phyloP scores from a whole-genome alignment of 92 coral and sea anemone species.

The Pocillopora meandrina region DNA sequence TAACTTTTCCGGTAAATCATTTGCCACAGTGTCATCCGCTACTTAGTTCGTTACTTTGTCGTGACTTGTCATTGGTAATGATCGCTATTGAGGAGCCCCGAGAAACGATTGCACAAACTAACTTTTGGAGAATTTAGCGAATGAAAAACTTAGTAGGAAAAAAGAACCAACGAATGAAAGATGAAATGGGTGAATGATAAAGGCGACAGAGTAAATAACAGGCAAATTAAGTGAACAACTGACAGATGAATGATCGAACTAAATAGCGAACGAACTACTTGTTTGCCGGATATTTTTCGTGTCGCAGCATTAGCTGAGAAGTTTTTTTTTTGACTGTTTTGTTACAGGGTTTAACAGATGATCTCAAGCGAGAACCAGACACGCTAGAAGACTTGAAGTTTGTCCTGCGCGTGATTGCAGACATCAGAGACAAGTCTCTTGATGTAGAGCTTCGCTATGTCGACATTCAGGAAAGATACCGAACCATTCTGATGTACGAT shows the following conservation, averaged over 20 bases:
- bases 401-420: conserved; percentile 97
- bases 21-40: no score
- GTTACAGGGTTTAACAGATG: conserved; percentile 77
- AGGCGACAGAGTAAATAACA: not conserved
- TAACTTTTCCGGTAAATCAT: no score
- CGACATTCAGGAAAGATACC: conserved; percentile 94
- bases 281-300: not conserved
- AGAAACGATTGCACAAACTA: not conserved
- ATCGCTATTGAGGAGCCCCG: not conserved
- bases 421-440: conserved; percentile 97
- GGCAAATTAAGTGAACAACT: not conserved
- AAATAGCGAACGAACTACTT: no score
- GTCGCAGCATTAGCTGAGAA: not conserved
- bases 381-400: conserved; percentile 97
- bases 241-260: not conserved
- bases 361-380: conserved; percentile 89
- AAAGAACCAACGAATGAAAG: not conserved
- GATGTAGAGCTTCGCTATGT: conserved; percentile 90
- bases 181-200: not conserved
- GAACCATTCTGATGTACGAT: conserved; percentile 90
- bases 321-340: not conserved
- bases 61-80: no score
- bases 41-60: no score
- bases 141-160: not conserved
- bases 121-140: not conserved